Conservation (phyloP, 1,140 invertebrate genomes). For the Planococcus citri region DNA sequence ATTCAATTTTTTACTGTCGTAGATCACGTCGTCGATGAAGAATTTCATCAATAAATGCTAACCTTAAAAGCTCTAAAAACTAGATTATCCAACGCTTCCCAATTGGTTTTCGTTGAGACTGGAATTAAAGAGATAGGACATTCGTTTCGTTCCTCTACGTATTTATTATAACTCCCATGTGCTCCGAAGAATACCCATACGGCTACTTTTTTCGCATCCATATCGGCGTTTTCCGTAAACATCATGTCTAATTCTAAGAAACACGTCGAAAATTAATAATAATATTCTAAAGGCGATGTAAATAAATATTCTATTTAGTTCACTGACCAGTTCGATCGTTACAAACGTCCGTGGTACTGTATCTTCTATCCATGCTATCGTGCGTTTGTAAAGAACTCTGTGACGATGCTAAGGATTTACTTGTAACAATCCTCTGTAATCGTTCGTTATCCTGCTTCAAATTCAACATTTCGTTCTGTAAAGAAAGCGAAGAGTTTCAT, state of each 20-base stretch:
- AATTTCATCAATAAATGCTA: conserved; percentile 19
- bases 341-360: conserved; percentile 38
- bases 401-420: conserved; percentile 64
- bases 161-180: conserved; percentile 60
- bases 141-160: conserved; percentile 47
- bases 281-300: too few species aligned
- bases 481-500: too few species aligned
- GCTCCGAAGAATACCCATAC: conserved; percentile 72
- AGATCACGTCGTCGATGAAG: neutral
- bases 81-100: conserved; percentile 85
- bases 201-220: conserved; percentile 66
- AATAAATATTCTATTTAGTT: too few species aligned
- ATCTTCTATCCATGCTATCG: conserved; percentile 41
- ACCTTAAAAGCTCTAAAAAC: conserved; percentile 82
- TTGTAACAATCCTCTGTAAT: conserved; percentile 72
- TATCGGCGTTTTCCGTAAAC: conserved; percentile 19
- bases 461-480: conserved; percentile 86
- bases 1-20: neutral
- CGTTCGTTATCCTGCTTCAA: conserved; percentile 94
- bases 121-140: conserved; percentile 72
- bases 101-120: conserved; percentile 84
- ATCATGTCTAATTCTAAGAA: neutral
- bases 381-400: conserved; percentile 51
- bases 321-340: conserved; percentile 43
- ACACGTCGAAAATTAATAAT: conserved; percentile 28